Evolutionary conservation across 1,140 invertebrate genomes (phyloP), one percentile per base, ranked within the genome.

Genomic region (Kradibia gibbosae): DNA sequence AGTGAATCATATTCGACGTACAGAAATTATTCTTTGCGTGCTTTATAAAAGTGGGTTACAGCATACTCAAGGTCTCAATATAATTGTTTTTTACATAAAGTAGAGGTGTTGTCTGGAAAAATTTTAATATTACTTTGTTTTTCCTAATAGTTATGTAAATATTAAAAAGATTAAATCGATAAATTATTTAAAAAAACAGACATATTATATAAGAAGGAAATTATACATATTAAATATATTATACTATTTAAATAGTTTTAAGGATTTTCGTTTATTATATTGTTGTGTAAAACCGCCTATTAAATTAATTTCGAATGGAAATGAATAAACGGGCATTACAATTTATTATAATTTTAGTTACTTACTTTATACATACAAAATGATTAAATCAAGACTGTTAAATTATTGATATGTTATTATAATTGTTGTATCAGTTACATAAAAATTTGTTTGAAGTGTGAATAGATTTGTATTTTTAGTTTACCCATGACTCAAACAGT

Each of bases 31-130:
- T 53, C 34, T 53, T 79, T 45, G 65, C 77, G 48, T 57, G 48
- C 11, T 60, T 65, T 57, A 11, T 53, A 50, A 71, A 79, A 79
- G 31, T 79, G 67, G 77, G 62, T 79, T 79, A 79, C n/a, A 67
- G 77, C 50, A 50, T 71, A 71, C 48, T 57, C 77, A 78, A 78
- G 76, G 76, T 48, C 76, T 31, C 60, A 10, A 74, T 74, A 34
- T 34, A 7, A 45, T 48, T 74, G 31, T 55, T 53, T 34, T 74
- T 74, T 55, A 15, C 22, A 55, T 53, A 15, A 45, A 42, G 20
- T 67, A 28, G 50, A 53, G 76, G 10, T 45, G 7, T 67, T 4
- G 45, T 13, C 31, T 39, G 45, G 45, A 45, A 45, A 31, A 48
- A 20, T 62, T 45, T 48, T 31, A n/a, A 45, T 62, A n/a, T 42